A percentile compares a stretch with the other conserved stretches of the same genome.
Conservation (phyloP, 2,797 vertebrate species). For the Sciaenops ocellatus region DNA sequence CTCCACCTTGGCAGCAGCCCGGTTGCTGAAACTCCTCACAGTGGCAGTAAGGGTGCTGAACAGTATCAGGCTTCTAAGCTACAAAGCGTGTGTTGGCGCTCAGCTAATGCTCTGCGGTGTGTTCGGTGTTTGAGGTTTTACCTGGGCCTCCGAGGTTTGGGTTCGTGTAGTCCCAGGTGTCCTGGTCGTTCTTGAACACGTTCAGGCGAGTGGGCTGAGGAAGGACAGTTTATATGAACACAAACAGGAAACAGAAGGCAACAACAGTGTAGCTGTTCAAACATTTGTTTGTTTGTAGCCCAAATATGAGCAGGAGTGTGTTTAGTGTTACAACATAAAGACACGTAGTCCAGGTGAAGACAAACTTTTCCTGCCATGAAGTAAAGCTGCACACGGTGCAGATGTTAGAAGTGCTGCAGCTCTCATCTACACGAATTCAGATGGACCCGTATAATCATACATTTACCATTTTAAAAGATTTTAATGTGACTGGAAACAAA, state of each 20-base stretch:
- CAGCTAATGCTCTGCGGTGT: neutral
- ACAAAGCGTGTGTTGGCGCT: conserved; percentile 5
- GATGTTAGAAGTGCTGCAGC: neutral
- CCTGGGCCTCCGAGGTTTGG: conserved; percentile 95
- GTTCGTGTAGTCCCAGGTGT: conserved; percentile 99
- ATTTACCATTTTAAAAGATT: no score
- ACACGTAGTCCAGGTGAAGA: neutral
- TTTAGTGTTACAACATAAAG: neutral
- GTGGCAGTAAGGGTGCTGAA: conserved; percentile 71
- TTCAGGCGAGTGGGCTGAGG: conserved; percentile 94
- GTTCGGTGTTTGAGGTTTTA: conserved; percentile 76
- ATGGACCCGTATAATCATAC: neutral
- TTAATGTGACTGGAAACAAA: no score
- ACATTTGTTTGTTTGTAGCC: neutral
- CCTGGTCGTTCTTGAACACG: conserved; percentile 98
- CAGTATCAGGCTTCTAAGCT: conserved; percentile 29
- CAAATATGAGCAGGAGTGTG: neutral
- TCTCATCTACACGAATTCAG: neutral
- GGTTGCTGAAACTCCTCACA: conserved; percentile 60
- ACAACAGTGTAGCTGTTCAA: neutral
- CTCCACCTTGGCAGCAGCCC: conserved; percentile 35
- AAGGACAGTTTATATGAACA: conserved; percentile 5
- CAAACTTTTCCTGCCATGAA: neutral
- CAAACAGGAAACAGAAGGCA: neutral
- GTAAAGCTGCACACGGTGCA: neutral